A percentile compares a stretch with the other conserved stretches of the same genome.
These are phyloP conservation scores for Pedionomus torquatus DNA, from an alignment of 2,113 vertebrate genomes.

Conservation along the genomic window DNA sequence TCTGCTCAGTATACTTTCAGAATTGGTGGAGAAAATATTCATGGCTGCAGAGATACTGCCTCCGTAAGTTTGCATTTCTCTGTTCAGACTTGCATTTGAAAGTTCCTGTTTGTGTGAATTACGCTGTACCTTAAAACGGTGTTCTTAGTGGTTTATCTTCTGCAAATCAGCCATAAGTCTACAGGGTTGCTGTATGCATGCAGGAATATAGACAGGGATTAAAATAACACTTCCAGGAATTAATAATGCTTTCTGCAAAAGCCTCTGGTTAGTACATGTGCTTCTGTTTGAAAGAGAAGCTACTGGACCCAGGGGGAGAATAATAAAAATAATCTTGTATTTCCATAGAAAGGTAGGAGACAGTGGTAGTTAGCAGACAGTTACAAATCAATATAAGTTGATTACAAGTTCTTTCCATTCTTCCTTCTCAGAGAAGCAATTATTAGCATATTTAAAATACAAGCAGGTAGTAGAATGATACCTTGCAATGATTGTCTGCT, in stretches of 20 bases:
- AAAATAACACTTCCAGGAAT: background rate
- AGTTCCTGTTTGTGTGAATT: background rate
- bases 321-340: background rate
- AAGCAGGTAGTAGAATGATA: background rate
- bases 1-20: slow-evolving; percentile 93
- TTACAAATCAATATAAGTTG: background rate
- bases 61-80: slow-evolving; percentile 83
- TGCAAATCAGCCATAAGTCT: background rate
- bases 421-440: background rate
- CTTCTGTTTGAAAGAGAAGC: background rate
- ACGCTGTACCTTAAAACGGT: background rate
- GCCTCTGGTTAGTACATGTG: background rate
- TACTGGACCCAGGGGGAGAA: background rate
- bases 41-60: slow-evolving; percentile 98
- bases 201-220: rapidly evolving
- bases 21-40: slow-evolving; percentile 98
- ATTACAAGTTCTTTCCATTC: background rate
- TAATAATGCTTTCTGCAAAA: background rate
- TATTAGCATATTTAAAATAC: background rate
- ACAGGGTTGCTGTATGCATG: background rate
- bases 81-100: background rate
- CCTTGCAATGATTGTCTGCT: too few species aligned
- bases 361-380: background rate
- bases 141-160: background rate
- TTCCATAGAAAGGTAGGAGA: background rate